Conservation (phyloP, 2,113 vertebrate species). For the Solenodon paradoxus region DNA sequence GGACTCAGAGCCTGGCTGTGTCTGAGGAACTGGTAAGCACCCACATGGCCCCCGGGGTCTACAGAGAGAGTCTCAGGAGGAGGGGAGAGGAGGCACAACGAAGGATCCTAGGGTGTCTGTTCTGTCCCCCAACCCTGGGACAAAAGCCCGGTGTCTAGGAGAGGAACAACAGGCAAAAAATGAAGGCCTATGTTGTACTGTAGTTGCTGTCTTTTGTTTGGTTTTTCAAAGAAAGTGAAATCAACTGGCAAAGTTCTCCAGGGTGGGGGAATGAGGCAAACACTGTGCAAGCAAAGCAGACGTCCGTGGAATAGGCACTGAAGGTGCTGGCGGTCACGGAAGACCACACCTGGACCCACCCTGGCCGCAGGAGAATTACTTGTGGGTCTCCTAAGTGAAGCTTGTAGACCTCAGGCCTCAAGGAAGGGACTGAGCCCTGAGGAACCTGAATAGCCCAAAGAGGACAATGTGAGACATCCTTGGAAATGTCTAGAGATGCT, state of each 20-base stretch:
- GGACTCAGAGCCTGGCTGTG: background rate
- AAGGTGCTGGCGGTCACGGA: background rate
- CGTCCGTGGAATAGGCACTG: background rate
- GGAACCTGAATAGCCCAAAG: background rate
- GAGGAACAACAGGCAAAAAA: background rate
- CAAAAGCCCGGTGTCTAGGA: background rate
- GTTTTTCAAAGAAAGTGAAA: background rate
- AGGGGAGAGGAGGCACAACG: background rate
- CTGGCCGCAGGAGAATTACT: background rate
- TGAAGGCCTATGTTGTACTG: background rate
- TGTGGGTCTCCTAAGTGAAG: background rate
- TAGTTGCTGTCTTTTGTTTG: too few species aligned
- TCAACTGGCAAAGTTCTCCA: background rate
- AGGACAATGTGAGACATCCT: background rate
- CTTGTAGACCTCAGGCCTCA: background rate
- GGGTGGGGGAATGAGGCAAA: background rate
- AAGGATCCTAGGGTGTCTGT: background rate
- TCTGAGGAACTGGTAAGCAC: background rate
- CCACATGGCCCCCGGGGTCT: background rate
- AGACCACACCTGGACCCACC: rapidly evolving
- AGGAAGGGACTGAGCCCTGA: background rate
- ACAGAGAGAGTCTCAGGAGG: background rate
- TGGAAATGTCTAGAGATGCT: background rate
- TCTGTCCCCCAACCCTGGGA: background rate
- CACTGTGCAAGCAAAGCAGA: background rate